Evolutionary conservation across 2,113 vertebrate genomes (phyloP).

Genomic region (Laterallus jamaicensis): DNA sequence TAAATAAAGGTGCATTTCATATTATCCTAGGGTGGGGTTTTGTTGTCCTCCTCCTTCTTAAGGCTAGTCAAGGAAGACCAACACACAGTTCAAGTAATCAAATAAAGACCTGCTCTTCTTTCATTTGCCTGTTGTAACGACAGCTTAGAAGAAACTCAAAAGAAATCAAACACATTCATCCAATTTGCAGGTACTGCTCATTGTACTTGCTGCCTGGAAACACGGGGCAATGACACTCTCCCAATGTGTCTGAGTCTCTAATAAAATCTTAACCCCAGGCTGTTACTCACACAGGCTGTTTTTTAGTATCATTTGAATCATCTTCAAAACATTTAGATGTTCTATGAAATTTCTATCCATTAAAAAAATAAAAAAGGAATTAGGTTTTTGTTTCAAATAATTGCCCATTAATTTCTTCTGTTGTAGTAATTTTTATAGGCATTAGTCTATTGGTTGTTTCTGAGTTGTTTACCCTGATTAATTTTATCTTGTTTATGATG

Average conservation of each 20-base stretch:
- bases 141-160: neutral
- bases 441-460: neutral
- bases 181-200: neutral
- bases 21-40: neutral
- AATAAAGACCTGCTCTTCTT: neutral
- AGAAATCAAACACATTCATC: neutral
- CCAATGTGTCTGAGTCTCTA: neutral
- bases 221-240: neutral
- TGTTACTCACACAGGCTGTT: neutral
- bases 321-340: neutral
- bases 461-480: neutral
- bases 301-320: neutral
- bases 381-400: neutral
- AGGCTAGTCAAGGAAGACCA: neutral
- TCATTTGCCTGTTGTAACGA: neutral
- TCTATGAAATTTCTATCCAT: neutral
- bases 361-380: neutral
- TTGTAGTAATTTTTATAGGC: neutral
- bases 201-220: conserved; percentile 3
- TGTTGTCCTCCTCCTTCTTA: neutral
- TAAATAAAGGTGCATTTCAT: neutral
- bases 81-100: neutral
- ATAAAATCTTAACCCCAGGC: neutral
- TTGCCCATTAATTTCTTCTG: neutral
- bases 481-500: neutral